Evolutionary conservation across 1,140 invertebrate species (phyloP).

Genomic region (Drosophila willistoni): DNA sequence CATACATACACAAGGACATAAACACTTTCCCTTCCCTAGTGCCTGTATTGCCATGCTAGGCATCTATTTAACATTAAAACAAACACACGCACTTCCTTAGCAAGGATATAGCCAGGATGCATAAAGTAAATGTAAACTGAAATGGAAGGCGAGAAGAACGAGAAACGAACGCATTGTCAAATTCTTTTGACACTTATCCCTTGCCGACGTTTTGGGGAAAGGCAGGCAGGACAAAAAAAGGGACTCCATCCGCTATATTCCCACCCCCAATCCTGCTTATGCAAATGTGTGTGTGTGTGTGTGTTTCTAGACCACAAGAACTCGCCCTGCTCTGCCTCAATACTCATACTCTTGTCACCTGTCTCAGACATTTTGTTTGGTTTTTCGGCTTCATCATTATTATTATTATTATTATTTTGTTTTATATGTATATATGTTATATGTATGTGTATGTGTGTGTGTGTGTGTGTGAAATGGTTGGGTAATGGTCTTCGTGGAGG

Average conservation of each 20-base stretch:
- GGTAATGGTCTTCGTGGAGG: conserved; percentile 33
- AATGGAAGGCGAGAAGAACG: conserved; percentile 27
- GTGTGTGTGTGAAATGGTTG: background rate
- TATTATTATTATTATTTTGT: conserved; percentile 78
- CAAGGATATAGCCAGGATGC: conserved; percentile 47
- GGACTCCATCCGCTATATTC: background rate
- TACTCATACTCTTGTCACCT: conserved; percentile 53
- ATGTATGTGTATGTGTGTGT: background rate
- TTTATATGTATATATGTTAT: conserved; percentile 54
- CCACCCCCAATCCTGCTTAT: conserved; percentile 21
- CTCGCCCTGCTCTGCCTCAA: background rate
- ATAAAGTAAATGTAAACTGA: conserved; percentile 57
- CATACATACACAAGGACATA: conserved; percentile 19
- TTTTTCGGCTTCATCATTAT: conserved; percentile 70
- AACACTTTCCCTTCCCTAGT: conserved; percentile 2
- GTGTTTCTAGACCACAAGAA: conserved; percentile 43
- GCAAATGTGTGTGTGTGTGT: conserved; percentile 49
- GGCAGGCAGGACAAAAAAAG: conserved; percentile 5
- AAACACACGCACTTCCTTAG: conserved; percentile 50
- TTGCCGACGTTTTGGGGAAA: conserved; percentile 34
- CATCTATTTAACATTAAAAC: conserved; percentile 69
- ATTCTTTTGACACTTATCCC: conserved; percentile 81
- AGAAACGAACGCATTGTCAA: conserved; percentile 69
- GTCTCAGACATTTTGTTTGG: conserved; percentile 57
- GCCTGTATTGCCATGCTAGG: background rate